Conservation (phyloP, 92 coral and sea anemone species). For the Blastomussa wellsi region DNA sequence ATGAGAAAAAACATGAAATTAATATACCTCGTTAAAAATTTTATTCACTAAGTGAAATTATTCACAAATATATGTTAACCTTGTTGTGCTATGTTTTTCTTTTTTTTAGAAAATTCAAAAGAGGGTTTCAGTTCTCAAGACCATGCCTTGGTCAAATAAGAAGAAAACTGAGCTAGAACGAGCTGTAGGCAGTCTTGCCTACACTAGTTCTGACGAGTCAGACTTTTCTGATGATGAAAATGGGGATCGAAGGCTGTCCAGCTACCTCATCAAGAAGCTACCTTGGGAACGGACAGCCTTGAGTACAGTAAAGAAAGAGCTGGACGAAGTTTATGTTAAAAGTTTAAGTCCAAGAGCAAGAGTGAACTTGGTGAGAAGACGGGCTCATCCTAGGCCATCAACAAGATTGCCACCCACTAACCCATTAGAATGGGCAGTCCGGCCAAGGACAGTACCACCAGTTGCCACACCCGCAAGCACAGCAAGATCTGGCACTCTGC, state of each 20-base stretch:
- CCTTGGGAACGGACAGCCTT: slow-evolving; percentile 64
- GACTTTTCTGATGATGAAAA: slow-evolving; percentile 50
- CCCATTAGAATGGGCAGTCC: slow-evolving; percentile 38
- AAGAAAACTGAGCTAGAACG: slow-evolving; percentile 10
- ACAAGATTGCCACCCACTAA: slow-evolving; percentile 32
- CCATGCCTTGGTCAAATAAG: slow-evolving; percentile 32
- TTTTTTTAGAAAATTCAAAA: slow-evolving; percentile 32
- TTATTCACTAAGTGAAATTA: no score
- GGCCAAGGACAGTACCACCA: no score
- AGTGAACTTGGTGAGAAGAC: slow-evolving; percentile 24
- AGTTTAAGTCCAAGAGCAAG: slow-evolving; percentile 21
- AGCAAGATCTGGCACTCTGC: no score
- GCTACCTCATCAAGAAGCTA: slow-evolving; percentile 43
- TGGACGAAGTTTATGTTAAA: slow-evolving; percentile 26
- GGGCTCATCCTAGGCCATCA: slow-evolving; percentile 26
- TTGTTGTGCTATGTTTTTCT: neutral
- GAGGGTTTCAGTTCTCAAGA: slow-evolving; percentile 21
- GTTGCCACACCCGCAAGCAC: no score
- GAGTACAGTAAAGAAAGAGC: slow-evolving; percentile 23
- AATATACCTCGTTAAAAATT: no score
- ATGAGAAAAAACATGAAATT: no score
- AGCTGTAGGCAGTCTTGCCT: slow-evolving; percentile 13
- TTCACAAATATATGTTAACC: no score
- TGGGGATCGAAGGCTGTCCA: neutral
- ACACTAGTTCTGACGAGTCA: slow-evolving; percentile 37